These are phyloP conservation scores for Nomada ruficornis DNA, from an alignment of 2,888 invertebrate species.

Conservation along the genomic window DNA sequence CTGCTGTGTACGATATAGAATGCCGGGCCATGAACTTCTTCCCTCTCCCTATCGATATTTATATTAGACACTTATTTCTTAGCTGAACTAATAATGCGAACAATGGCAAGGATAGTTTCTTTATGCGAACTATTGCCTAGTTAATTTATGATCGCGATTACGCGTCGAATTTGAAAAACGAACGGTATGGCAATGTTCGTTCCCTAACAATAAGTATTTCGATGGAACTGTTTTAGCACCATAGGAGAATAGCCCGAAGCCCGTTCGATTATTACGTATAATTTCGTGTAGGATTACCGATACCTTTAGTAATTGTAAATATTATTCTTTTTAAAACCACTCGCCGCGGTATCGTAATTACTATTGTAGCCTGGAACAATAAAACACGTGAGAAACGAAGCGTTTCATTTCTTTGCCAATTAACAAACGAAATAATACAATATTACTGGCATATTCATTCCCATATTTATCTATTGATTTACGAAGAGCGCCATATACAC, in stretches of 20 bases:
- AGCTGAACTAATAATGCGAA: not conserved
- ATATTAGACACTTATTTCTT: conserved; percentile 1
- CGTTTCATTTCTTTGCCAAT: not conserved
- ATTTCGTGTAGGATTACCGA: not conserved
- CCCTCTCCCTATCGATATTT: conserved; percentile 8
- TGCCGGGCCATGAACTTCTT: not conserved
- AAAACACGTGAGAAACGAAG: conserved; percentile 16
- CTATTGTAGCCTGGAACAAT: conserved; percentile 17
- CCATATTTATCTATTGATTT: not conserved
- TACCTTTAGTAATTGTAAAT: conserved; percentile 25
- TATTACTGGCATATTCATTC: too few species aligned
- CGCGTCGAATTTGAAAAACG: too few species aligned
- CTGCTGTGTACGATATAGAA: not conserved
- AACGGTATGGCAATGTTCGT: conserved; percentile 1
- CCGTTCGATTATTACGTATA: not conserved
- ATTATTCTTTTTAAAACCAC: not conserved
- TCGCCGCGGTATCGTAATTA: not conserved
- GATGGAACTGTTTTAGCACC: not conserved
- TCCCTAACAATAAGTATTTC: conserved; percentile 6
- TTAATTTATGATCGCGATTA: too few species aligned
- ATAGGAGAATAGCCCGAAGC: not conserved
- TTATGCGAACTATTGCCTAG: too few species aligned
- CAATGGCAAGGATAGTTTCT: not conserved
- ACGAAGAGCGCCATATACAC: too few species aligned
- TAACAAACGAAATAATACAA: not conserved